Percentiles rank a stretch among this genome's conserved stretches.
phyloP scores from a whole-genome alignment of 2,113 vertebrate species.

The Cisticola juncidis region DNA sequence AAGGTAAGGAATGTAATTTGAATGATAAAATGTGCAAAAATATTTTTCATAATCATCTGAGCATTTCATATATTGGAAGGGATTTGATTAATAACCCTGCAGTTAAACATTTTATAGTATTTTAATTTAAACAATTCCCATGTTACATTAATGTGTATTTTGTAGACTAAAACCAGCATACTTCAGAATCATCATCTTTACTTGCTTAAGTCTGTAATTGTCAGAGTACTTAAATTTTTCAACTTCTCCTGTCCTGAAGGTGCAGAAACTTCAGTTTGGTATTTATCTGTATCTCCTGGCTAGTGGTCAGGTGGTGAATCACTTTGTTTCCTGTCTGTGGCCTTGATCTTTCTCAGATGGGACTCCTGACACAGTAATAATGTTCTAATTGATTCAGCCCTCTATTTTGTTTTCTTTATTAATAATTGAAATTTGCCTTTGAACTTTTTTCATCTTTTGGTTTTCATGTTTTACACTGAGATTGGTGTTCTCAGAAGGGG shows the following conservation, averaged over 20 bases:
- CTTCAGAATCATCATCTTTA: neutral
- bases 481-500: neutral
- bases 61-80: neutral
- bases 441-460: neutral
- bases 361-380: neutral
- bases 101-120: neutral
- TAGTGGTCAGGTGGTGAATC: conserved; percentile 22
- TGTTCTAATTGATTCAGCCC: conserved; percentile 14
- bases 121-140: neutral
- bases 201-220: neutral
- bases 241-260: neutral
- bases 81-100: conserved; percentile 13
- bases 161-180: neutral
- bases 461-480: neutral
- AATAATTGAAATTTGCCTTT: neutral
- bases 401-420: neutral
- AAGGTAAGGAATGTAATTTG: neutral
- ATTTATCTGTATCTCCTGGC: conserved; percentile 2
- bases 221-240: conserved; percentile 9
- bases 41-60: neutral
- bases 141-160: neutral
- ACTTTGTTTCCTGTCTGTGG: conserved; percentile 5
- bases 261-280: neutral
- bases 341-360: conserved; percentile 45
- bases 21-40: neutral